Evolutionary conservation across 2,113 vertebrate species (phyloP).

Genomic region (Tachysurus vachellii): DNA sequence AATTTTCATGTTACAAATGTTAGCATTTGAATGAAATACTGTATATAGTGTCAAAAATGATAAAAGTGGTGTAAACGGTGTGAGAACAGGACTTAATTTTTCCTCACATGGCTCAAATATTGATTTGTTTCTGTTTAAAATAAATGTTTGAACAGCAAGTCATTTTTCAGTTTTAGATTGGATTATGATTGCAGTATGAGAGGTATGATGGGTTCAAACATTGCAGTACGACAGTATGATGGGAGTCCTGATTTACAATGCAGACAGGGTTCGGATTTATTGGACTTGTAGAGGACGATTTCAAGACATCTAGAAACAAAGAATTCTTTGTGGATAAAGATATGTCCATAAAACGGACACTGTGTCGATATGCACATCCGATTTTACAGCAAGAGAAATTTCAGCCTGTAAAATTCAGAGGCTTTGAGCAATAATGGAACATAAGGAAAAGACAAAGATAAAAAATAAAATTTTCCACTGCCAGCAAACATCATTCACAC

Average conservation of each 20-base stretch:
- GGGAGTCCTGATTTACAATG: constrained; percentile 33
- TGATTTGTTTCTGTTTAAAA: not conserved
- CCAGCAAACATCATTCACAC: constrained; percentile 58
- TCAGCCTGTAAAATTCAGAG: constrained; percentile 40
- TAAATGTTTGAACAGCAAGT: not conserved
- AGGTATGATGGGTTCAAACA: no score
- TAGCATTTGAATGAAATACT: not conserved
- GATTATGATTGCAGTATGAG: not conserved
- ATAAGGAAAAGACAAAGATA: constrained; percentile 23
- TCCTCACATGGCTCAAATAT: not conserved
- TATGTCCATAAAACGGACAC: constrained; percentile 41
- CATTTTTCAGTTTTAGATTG: not conserved
- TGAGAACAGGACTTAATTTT: not conserved
- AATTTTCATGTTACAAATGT: not conserved
- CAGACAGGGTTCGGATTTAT: constrained; percentile 27
- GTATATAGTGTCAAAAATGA: not conserved
- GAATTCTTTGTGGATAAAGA: constrained; percentile 46
- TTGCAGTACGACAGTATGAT: no score
- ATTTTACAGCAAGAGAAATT: constrained; percentile 36
- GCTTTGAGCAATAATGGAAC: constrained; percentile 1
- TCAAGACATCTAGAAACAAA: constrained; percentile 37
- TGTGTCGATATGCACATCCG: constrained; percentile 35
- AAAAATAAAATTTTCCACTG: constrained; percentile 52
- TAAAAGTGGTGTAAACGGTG: not conserved
- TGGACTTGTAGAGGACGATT: constrained; percentile 35